These are phyloP conservation scores for Actinernus sp. DNA, from an alignment of 92 coral and sea anemone genomes.

Conservation along the genomic window DNA sequence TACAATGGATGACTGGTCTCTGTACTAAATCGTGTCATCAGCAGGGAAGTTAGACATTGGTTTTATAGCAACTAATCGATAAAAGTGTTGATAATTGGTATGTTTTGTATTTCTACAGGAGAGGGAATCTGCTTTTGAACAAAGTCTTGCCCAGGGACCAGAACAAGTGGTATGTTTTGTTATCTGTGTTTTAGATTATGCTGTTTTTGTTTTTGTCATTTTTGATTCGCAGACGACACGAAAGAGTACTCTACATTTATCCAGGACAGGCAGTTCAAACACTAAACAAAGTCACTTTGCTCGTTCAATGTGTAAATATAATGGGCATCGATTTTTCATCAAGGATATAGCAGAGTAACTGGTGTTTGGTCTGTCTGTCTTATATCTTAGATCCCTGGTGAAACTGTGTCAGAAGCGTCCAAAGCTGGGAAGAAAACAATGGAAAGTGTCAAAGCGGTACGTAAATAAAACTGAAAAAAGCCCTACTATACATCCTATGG, in stretches of 20 bases:
- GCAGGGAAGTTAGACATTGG: no score
- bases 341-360: not conserved
- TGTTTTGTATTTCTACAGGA: constrained; percentile 76
- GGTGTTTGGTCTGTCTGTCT: not conserved
- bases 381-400: constrained; percentile 89
- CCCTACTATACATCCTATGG: no score
- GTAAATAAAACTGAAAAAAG: no score
- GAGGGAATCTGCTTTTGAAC: constrained; percentile 89
- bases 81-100: not conserved
- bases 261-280: not conserved
- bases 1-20: no score
- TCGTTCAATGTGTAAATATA: no score
- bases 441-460: constrained; percentile 93
- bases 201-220: no score
- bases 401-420: constrained; percentile 87
- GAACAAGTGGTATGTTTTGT: constrained; percentile 71
- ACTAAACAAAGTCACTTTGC: no score
- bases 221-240: no score
- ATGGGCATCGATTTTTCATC: no score
- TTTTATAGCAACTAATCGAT: no score
- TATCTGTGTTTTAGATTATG: not conserved
- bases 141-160: constrained; percentile 67
- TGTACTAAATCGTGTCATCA: no score
- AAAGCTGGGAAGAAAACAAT: constrained; percentile 95
- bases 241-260: no score